A percentile compares a stretch with the other conserved stretches of the same genome.
phyloP scores from a whole-genome alignment of 2,113 vertebrate species.

The Pomatostomus ruficeps region DNA sequence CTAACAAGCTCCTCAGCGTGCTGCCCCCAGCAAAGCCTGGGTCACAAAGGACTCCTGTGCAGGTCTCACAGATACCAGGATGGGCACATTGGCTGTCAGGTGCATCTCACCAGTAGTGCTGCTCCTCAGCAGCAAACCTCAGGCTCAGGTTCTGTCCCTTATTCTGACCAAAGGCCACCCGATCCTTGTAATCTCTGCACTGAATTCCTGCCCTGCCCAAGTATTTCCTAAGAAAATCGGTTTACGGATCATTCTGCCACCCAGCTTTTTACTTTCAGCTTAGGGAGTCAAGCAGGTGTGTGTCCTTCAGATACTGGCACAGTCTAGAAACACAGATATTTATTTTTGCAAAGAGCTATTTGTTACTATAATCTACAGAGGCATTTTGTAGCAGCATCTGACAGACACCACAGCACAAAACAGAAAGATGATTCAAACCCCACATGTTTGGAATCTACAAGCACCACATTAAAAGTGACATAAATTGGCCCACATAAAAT shows the following conservation, averaged over 20 bases:
- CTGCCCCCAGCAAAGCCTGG: background rate
- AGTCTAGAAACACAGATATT: background rate
- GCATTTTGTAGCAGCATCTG: background rate
- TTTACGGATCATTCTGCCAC: background rate
- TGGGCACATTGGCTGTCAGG: accelerated
- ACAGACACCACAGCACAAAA: background rate
- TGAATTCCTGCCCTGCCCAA: background rate
- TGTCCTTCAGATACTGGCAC: background rate
- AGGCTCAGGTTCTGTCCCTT: background rate
- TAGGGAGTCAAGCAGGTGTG: background rate
- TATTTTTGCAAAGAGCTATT: background rate
- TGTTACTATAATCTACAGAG: background rate
- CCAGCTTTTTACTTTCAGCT: background rate
- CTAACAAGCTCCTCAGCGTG: no score
- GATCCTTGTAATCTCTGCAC: background rate
- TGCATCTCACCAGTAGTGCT: background rate
- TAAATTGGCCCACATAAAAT: background rate
- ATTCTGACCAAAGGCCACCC: background rate
- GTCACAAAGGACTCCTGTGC: background rate
- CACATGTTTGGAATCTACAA: background rate
- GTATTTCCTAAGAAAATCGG: background rate
- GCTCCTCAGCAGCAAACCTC: background rate
- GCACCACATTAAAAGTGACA: background rate
- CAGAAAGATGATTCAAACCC: background rate
- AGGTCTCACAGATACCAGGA: background rate